phyloP scores from a whole-genome alignment of 2,113 vertebrate species.

The Mus spicilegus region DNA sequence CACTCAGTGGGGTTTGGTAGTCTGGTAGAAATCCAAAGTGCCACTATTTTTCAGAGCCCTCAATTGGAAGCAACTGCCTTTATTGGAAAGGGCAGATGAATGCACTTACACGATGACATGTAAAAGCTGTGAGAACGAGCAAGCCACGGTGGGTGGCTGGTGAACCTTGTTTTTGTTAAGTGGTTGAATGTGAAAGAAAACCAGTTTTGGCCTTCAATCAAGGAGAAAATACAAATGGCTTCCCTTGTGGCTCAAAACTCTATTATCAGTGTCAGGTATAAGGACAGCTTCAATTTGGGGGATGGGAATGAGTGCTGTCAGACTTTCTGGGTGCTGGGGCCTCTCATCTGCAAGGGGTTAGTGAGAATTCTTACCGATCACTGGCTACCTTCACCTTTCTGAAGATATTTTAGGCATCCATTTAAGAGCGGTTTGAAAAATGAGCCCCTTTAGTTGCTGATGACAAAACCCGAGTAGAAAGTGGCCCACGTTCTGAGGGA shows the following conservation, averaged over 20 bases:
- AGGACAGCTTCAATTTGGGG: not conserved
- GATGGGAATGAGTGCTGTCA: too few species aligned
- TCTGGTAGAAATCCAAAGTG: not conserved
- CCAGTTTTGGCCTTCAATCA: not conserved
- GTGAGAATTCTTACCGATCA: not conserved
- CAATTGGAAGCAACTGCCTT: not conserved
- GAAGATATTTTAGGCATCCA: not conserved
- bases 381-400: not conserved
- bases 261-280: not conserved
- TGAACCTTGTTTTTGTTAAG: not conserved
- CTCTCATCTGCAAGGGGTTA: not conserved
- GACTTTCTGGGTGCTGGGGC: not conserved
- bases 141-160: not conserved
- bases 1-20: not conserved
- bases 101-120: not conserved
- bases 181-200: not conserved
- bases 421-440: constrained; percentile 20
- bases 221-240: not conserved
- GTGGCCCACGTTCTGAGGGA: not conserved
- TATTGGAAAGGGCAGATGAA: not conserved
- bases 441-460: not conserved
- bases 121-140: not conserved
- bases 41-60: not conserved
- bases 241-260: not conserved
- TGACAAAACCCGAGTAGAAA: not conserved